Evolutionary conservation across 1,140 invertebrate genomes (phyloP).

Genomic region (Aricia agestis): DNA sequence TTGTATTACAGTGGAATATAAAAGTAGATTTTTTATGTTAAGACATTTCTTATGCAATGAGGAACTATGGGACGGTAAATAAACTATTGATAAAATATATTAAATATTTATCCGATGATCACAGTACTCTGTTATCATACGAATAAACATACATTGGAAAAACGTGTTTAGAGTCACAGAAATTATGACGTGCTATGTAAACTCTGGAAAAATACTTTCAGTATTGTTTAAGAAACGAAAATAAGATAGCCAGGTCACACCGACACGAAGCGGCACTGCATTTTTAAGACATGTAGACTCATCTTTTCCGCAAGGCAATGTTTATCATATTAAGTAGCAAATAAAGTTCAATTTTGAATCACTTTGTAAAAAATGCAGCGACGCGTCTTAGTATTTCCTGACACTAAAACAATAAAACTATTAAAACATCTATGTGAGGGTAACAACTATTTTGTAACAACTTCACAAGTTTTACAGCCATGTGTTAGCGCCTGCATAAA

Average conservation of each 20-base stretch:
- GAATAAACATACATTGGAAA: not conserved
- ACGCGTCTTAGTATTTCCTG: not conserved
- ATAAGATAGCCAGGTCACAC: not conserved
- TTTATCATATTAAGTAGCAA: too few relatives aligned
- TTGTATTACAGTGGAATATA: constrained; percentile 11
- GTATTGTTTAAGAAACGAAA: not conserved
- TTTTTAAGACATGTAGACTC: not conserved
- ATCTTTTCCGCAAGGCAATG: too few relatives aligned
- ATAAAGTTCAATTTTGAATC: too few relatives aligned
- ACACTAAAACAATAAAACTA: constrained; percentile 1
- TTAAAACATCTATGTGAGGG: not conserved
- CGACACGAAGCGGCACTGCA: not conserved
- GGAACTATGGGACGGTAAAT: constrained; percentile 31
- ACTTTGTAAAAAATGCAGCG: too few relatives aligned
- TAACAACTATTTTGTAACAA: not conserved
- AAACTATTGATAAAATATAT: constrained; percentile 24
- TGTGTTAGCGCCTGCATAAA: not conserved
- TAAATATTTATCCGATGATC: constrained; percentile 2
- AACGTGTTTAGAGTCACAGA: not conserved
- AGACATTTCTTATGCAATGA: constrained; percentile 16
- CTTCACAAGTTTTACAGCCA: not conserved
- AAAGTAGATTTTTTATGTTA: constrained; percentile 3
- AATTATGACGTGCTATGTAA: not conserved
- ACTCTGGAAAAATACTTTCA: not conserved
- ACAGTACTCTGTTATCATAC: too few relatives aligned